phyloP scores from a whole-genome alignment of 2,113 vertebrate species.

The Sorex fumeus region DNA sequence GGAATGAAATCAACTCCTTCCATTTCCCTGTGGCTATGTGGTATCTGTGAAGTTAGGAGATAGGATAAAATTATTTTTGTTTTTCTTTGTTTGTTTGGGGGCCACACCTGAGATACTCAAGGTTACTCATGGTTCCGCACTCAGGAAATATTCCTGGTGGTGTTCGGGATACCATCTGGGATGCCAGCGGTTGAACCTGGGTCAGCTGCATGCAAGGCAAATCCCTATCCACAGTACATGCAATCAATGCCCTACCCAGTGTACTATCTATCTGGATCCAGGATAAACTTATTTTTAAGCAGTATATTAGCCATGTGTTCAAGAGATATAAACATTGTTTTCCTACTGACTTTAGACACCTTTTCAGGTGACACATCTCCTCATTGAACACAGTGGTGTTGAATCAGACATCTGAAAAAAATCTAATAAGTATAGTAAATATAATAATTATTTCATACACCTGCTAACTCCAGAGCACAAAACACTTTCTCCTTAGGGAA shows the following conservation, averaged over 20 bases:
- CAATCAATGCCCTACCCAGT: too few species aligned
- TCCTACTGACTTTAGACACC: slow-evolving; percentile 20
- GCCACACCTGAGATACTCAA: too few species aligned
- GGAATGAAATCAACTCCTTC: background rate
- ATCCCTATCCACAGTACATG: too few species aligned
- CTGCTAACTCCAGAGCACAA: background rate
- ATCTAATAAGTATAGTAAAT: background rate
- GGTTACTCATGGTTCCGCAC: too few species aligned
- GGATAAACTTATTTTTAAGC: slow-evolving; percentile 25
- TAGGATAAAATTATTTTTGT: background rate
- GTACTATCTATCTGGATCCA: too few species aligned
- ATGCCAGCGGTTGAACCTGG: too few species aligned
- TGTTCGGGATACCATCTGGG: too few species aligned
- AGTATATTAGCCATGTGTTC: slow-evolving; percentile 23
- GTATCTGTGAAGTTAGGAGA: slow-evolving; percentile 4
- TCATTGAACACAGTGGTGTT: background rate
- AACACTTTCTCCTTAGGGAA: background rate
- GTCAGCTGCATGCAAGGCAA: too few species aligned
- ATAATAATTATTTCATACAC: background rate
- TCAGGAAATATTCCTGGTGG: too few species aligned
- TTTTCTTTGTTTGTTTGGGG: too few species aligned
- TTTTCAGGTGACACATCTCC: background rate
- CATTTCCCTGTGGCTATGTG: background rate
- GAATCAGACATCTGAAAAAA: background rate
- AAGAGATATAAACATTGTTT: slow-evolving; percentile 22